Evolutionary conservation across 23 tunicate species (phyloP).

Genomic region (Corella eumyota): DNA sequence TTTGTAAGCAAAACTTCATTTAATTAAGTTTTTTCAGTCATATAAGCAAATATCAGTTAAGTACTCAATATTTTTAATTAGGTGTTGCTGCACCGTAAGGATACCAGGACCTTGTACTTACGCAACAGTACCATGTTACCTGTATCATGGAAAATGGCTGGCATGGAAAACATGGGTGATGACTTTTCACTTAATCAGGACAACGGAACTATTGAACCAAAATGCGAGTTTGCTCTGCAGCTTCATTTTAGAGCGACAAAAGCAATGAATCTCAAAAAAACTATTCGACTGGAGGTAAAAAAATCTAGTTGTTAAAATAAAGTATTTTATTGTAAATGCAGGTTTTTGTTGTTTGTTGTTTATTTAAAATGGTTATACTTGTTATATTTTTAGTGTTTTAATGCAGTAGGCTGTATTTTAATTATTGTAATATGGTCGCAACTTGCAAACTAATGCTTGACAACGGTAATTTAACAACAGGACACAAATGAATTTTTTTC

Average conservation of each 20-base stretch:
- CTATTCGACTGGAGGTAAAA: slow-evolving; percentile 76
- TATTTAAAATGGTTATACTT: neutral
- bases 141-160: slow-evolving; percentile 88
- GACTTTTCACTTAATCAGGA: slow-evolving; percentile 89
- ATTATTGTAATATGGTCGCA: no score
- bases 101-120: slow-evolving; percentile 61
- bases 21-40: no score
- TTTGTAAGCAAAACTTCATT: no score
- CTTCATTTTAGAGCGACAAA: slow-evolving; percentile 89
- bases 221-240: slow-evolving; percentile 66
- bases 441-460: no score
- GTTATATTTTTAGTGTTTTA: neutral
- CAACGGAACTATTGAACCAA: slow-evolving; percentile 56
- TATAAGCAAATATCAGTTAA: no score
- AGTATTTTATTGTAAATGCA: neutral
- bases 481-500: no score
- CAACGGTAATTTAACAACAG: no score
- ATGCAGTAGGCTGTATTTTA: no score
- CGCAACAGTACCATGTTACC: slow-evolving; percentile 89
- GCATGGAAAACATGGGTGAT: slow-evolving; percentile 99
- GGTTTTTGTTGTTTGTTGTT: neutral
- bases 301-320: no score
- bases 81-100: slow-evolving; percentile 89
- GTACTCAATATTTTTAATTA: no score
- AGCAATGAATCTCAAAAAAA: slow-evolving; percentile 84